Evolutionary conservation across 2,888 invertebrate species (phyloP).

Genomic region (Diaperis boleti): DNA sequence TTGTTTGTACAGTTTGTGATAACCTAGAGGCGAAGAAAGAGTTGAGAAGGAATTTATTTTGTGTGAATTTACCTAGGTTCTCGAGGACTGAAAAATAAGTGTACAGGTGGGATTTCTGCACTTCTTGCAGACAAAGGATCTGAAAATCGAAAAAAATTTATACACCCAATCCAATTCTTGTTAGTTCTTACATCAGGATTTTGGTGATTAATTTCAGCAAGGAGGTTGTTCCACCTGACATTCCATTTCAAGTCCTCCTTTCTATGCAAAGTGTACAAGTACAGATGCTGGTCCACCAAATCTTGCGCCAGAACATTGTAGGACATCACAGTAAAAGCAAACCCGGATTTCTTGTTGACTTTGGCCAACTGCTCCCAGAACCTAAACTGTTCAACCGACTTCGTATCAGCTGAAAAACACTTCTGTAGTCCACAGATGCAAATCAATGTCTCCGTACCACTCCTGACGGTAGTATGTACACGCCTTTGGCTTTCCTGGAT

Average conservation of each 20-base stretch:
- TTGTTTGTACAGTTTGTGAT: slow-evolving; percentile 83
- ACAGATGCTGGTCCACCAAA: slow-evolving; percentile 78
- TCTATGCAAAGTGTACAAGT: slow-evolving; percentile 78
- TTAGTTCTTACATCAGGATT: neutral
- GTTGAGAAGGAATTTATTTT: neutral
- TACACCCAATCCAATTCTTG: too few species aligned
- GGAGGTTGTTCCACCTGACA: slow-evolving; percentile 71
- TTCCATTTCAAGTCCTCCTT: slow-evolving; percentile 77
- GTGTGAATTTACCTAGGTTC: slow-evolving; percentile 52
- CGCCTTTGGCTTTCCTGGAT: slow-evolving; percentile 16
- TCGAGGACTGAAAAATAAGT: slow-evolving; percentile 71
- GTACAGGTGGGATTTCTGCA: slow-evolving; percentile 78
- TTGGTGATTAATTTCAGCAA: slow-evolving; percentile 68
- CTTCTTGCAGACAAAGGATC: slow-evolving; percentile 92
- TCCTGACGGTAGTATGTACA: neutral
- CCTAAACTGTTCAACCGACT: slow-evolving; percentile 10
- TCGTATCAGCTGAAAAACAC: too few species aligned
- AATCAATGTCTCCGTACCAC: neutral
- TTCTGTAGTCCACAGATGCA: neutral
- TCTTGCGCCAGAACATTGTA: slow-evolving; percentile 93
- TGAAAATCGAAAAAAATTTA: slow-evolving; percentile 65
- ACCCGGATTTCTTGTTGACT: slow-evolving; percentile 51
- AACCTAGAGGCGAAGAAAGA: slow-evolving; percentile 69
- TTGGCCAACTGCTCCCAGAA: slow-evolving; percentile 37
- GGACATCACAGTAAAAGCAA: slow-evolving; percentile 78